Evolutionary conservation across 2,113 vertebrate genomes (phyloP).

Genomic region (Engystomops pustulosus): DNA sequence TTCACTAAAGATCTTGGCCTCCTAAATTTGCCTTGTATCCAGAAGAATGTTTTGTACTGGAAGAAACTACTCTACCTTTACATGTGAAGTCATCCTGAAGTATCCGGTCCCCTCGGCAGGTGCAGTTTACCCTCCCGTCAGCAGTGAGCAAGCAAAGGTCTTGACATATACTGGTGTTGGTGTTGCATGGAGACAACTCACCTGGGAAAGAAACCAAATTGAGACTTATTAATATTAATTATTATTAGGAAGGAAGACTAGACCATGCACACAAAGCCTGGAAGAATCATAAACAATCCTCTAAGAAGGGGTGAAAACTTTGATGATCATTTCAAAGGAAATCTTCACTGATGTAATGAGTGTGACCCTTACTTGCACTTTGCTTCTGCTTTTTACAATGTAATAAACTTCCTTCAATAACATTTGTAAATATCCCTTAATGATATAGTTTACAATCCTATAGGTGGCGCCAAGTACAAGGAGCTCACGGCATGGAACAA

Average conservation of each 20-base stretch:
- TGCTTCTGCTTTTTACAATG: too few species aligned
- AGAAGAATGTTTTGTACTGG: background rate
- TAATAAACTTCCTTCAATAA: too few species aligned
- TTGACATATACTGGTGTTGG: slow-evolving; percentile 92
- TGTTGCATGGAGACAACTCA: slow-evolving; percentile 90
- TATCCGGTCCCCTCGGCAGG: slow-evolving; percentile 87
- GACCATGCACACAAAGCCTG: too few species aligned
- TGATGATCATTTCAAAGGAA: background rate
- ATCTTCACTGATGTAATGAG: background rate
- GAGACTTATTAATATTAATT: background rate
- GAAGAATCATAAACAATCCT: background rate
- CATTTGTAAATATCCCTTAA: too few species aligned
- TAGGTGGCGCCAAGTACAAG: background rate
- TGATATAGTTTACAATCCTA: background rate
- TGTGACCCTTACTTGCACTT: too few species aligned
- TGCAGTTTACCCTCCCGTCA: slow-evolving; percentile 91
- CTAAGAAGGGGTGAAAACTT: background rate
- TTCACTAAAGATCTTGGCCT: too few species aligned
- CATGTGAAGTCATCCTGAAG: slow-evolving; percentile 90
- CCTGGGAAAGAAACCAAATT: slow-evolving; percentile 69
- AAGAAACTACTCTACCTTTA: slow-evolving; percentile 72
- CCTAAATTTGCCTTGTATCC: background rate
- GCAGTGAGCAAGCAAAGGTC: slow-evolving; percentile 92
- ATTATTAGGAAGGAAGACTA: background rate
- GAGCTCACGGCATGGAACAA: background rate